A percentile compares a stretch with the other conserved stretches of the same genome.
Evolutionary conservation across 2,888 invertebrate genomes (phyloP).

Genomic region (Orthosia gracilis): DNA sequence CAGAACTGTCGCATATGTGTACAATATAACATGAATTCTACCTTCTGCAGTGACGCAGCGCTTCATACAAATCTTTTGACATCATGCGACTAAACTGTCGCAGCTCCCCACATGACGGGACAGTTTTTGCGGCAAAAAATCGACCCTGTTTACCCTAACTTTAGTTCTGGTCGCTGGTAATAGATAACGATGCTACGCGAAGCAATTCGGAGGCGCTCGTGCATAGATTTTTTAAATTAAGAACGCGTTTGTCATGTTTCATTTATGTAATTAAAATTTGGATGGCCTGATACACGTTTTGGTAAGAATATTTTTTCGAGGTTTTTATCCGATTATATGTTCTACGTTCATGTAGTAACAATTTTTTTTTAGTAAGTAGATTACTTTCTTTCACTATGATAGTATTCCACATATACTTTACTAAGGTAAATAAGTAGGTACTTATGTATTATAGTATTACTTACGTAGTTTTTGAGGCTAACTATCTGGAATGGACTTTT

Average conservation of each 20-base stretch:
- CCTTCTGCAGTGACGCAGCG: conserved; percentile 64
- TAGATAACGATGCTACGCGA: conserved; percentile 63
- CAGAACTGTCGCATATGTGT: conserved; percentile 67
- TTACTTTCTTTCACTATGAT: neutral
- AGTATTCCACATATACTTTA: neutral
- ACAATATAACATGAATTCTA: conserved; percentile 59
- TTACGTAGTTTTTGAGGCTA: neutral
- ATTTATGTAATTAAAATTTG: conserved; percentile 52
- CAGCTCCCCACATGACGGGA: conserved; percentile 75
- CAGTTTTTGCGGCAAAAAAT: conserved; percentile 73
- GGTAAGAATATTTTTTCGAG: neutral
- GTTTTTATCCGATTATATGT: neutral
- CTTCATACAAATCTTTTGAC: conserved; percentile 68
- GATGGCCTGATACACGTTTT: conserved; percentile 38
- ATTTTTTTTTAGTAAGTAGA: no score
- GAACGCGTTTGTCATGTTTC: conserved; percentile 71
- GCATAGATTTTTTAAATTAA: conserved; percentile 76
- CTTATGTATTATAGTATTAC: no score
- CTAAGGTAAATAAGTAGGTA: no score
- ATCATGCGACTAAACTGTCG: conserved; percentile 69
- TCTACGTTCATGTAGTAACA: neutral
- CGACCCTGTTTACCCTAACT: conserved; percentile 73
- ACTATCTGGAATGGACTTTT: neutral
- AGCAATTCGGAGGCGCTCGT: conserved; percentile 66
- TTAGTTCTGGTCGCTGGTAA: conserved; percentile 61